These are phyloP conservation scores for Paracanthobrama guichenoti DNA, from an alignment of 2,113 vertebrate genomes.

Conservation along the genomic window DNA sequence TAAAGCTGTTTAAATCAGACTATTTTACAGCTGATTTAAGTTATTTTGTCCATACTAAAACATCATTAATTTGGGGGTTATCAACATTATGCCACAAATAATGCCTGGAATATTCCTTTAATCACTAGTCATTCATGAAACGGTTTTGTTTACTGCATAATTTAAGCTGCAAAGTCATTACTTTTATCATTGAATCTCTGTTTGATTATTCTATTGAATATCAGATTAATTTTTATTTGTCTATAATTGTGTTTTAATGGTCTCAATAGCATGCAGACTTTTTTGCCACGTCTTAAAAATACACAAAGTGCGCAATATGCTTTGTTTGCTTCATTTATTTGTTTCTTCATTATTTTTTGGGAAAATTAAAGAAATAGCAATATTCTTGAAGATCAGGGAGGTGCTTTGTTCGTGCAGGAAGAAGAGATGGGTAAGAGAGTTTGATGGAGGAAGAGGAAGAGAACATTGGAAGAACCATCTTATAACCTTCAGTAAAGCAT, in stretches of 20 bases:
- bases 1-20: neutral
- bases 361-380: constrained; percentile 58
- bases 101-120: constrained; percentile 2
- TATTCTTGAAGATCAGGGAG: constrained; percentile 55
- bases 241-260: constrained; percentile 11
- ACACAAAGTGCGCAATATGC: constrained; percentile 31
- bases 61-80: neutral
- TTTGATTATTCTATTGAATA: constrained; percentile 13
- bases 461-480: constrained; percentile 68
- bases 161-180: constrained; percentile 34
- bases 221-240: neutral
- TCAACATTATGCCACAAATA: neutral
- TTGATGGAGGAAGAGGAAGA: constrained; percentile 43
- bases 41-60: neutral
- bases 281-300: constrained; percentile 9
- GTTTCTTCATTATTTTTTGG: constrained; percentile 63
- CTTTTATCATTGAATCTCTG: constrained; percentile 10
- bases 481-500: constrained; percentile 72
- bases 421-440: constrained; percentile 49
- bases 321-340: constrained; percentile 70
- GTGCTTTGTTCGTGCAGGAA: constrained; percentile 68
- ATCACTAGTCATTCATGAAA: constrained; percentile 32
- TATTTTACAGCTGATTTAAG: neutral
- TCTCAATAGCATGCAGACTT: constrained; percentile 8
- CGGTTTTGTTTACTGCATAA: constrained; percentile 35